Base-by-base conservation (phyloP, 2,113 vertebrate genomes). In the Blennius ocellaris region DNA sequence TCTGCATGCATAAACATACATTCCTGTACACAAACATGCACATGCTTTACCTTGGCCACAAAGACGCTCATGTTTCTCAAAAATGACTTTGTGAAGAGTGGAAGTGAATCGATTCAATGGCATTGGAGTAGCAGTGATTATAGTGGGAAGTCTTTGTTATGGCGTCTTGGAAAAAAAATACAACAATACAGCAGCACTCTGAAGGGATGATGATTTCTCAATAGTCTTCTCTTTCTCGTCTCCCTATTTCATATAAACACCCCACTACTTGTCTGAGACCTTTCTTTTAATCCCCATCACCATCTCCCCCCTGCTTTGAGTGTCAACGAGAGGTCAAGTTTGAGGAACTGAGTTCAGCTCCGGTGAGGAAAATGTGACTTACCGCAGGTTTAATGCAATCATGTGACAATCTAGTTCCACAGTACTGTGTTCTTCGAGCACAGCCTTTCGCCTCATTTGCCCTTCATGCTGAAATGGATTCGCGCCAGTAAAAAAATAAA, bases 281-380 rank as follows among this genome's bases (percentile, higher is more conserved):
- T 64, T 54, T 36, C n/a, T 77, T 78, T 86, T 84, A 90, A 91
- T 89, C 85, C 81, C 78, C 57, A 69, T 60, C 63, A 48, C 89
- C 88, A 89, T 87, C 88, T 90, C 81, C 82, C 78, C 81, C 62
- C 11, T 76, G 61, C 65, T 69, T 61, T 67, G n/a, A 73, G 85
- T 85, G 87, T 89, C 89, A 88, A 58, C 69, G 56, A 69, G 57
- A 57, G 84, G 85, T 89, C 87, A 87, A 67, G 83, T 89, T 88
- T 83, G 41, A 52, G 55, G 84, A 86, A 85, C 80, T 6, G 15
- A 56, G 55, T 66, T 87, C 73, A 64, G 65, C 58, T 75, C 56
- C 67, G 16, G 43, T 58, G 59, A 83, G 21, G 38, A 76, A 78
- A 78, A 68, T 11, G 65, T 52, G 60, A 76, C 8, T 14, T 16